Percentiles rank a stretch among this genome's conserved stretches.
These are phyloP conservation scores for Bombus fervidus DNA, from an alignment of 1,140 invertebrate species.

Conservation along the genomic window DNA sequence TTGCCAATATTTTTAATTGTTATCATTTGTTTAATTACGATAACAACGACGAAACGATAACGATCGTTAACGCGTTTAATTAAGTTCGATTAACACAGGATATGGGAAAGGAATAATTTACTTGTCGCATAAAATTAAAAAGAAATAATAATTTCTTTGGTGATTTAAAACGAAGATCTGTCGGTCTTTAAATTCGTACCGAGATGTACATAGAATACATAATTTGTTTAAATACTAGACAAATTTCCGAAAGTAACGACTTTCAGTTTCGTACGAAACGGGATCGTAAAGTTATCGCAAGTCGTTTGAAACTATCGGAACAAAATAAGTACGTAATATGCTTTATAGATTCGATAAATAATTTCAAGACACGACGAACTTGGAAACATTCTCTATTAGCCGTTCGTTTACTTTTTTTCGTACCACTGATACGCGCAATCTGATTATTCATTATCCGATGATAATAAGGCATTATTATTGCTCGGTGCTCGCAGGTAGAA, in stretches of 20 bases:
- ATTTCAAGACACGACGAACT: background rate
- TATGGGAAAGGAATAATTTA: background rate
- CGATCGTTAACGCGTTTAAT: background rate
- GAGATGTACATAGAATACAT: background rate
- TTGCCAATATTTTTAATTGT: background rate
- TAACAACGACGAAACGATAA: too few species aligned
- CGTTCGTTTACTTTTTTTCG: background rate
- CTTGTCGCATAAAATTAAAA: background rate
- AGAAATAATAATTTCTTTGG: background rate
- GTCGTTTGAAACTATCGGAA: background rate
- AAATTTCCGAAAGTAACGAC: background rate
- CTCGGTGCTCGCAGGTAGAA: background rate
- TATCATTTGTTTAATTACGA: background rate
- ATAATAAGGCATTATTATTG: background rate
- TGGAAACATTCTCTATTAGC: background rate
- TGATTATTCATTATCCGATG: background rate
- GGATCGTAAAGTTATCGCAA: background rate
- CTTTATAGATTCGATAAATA: background rate
- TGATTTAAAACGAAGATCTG: background rate
- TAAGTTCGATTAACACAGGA: too few species aligned
- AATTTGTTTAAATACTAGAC: background rate
- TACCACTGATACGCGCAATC: background rate
- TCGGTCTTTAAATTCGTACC: background rate
- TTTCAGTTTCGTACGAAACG: background rate
- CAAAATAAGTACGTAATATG: background rate